Base-by-base conservation (phyloP, 53 echinoderm and acorn worm genomes). In the Echinometra lucunter region DNA sequence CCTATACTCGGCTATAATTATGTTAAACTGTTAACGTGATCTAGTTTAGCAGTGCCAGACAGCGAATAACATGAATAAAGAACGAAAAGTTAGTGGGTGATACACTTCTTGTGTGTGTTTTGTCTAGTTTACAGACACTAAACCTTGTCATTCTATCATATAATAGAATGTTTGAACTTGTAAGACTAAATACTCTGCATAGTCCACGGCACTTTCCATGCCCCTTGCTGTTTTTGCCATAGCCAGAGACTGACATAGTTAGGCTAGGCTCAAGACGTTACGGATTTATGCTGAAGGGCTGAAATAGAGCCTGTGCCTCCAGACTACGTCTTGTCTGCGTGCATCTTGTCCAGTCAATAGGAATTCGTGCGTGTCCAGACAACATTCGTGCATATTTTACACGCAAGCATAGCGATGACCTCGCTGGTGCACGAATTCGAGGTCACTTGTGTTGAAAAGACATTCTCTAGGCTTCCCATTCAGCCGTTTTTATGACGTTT, bases 331-430 rank as follows among this genome's bases (percentile, higher is more conserved):
- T 74, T 4, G 75, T 75, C 75, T 40, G 32, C 0, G 67, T 67
- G 67, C 30, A 19, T 58, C 17, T 58, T 16, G 75, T 37, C 15
- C 38, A 3, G 2, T 40, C 38, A 40, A 78, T 78, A 42, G 38
- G 19, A 42, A 19, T 40, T 78, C 78, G 78, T 78, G 78, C 78
- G 42, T 78, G 78, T 13, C 38, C 40, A 42, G 78, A 42, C 78
- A 19, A 78, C 78, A 78, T 78, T 78, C 78, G 42, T 78, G 78
- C 78, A 75, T 75, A 75, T 38, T 30, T 75, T 37, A 75, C 3
- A 78, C 40, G 78, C 78, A 78, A 38, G 78, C 78, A 40, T 18
- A 19, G 21, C 40, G 78, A 42, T 78, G 78, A 38, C 78, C 78
- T 78, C 38, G 6, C 38, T 19, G 40, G 78, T 35, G 78, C 78